Conservation (phyloP, 1,140 invertebrate genomes). For the Penaeus chinensis region DNA sequence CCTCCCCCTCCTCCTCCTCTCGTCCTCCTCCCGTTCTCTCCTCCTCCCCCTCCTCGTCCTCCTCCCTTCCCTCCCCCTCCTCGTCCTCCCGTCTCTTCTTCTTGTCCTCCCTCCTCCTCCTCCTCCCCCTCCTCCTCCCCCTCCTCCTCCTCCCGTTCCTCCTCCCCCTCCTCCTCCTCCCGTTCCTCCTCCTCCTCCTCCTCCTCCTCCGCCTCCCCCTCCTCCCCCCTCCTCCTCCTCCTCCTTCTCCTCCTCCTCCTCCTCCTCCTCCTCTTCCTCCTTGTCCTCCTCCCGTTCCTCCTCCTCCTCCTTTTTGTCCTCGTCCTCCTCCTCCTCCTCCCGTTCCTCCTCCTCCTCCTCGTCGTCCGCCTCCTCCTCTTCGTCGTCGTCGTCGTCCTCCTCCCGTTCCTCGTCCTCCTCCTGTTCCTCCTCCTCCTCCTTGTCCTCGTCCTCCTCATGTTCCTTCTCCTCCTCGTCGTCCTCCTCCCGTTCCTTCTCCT, state of each 20-base stretch:
- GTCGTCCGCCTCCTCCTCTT: neutral
- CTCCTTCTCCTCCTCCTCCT: neutral
- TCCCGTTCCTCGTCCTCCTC: neutral
- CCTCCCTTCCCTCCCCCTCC: neutral
- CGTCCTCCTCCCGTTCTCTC: too few species aligned
- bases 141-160: neutral
- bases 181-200: too few species aligned
- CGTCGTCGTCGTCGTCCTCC: constrained; percentile 13
- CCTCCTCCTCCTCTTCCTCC: neutral
- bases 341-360: neutral
- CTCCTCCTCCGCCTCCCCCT: neutral
- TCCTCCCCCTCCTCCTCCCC: neutral
- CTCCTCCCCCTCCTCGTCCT: neutral
- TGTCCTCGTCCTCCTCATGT: neutral
- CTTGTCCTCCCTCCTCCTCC: neutral
- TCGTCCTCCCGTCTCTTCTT: neutral
- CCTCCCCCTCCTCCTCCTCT: neutral
- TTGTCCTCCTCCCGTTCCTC: neutral
- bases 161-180: neutral
- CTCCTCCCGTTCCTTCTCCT: neutral
- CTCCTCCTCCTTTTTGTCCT: neutral
- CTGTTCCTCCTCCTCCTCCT: neutral
- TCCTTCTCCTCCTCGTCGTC: neutral
- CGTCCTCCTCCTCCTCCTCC: neutral
- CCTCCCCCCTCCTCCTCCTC: neutral